Evolutionary conservation across 2,888 invertebrate genomes (phyloP), one percentile per base, ranked within the genome.

Genomic region (Sinelater perroti): DNA sequence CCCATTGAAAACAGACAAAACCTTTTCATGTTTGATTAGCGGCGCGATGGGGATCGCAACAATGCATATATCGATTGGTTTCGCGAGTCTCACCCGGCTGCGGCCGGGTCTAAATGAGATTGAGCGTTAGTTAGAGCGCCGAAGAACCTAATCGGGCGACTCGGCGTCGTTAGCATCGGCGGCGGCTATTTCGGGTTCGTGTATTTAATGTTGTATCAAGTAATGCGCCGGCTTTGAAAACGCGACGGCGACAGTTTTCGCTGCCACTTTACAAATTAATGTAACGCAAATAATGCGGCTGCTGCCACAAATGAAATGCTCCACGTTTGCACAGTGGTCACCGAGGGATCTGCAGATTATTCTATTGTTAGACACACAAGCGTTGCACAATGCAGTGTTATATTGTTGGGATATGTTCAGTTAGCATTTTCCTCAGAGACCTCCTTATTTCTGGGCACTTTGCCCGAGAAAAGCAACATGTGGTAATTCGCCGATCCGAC

Each of bases 361-460:
- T 58, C 58, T 58, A 58, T 58, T 58, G 53, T 58, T 58, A 53
- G 28, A 49, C 49, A 45, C 44, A 58, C 49, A 40, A 47, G 35
- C 49, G 26, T 26, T 42, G 44, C 54, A 47, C 45, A 47, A 54
- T 47, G 54, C 47, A 45, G 20, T 53, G 36, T 30, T 58, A 10
- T 45, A 42, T 38, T 36, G 38, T 56, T 51, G 35, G 35, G 50
- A 38, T 45, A 45, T 44, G 30, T 56, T 56, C 46, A 56, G 44
- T 20, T 50, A 20, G 35, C 33, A 35, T 50, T 53, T 45, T 20
- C 54, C 46, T 47, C 5, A n/a, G 54, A 30, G 54, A 47, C 18
- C 44, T 52, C 18, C 53, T 53, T 44, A 53, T 26, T 44, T 33
- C 35, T 10, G 35, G 53, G 35, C 21, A 45, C 45, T 40, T 40